Conservation (phyloP, 2,888 invertebrate genomes). For the Melipona bicolor region DNA sequence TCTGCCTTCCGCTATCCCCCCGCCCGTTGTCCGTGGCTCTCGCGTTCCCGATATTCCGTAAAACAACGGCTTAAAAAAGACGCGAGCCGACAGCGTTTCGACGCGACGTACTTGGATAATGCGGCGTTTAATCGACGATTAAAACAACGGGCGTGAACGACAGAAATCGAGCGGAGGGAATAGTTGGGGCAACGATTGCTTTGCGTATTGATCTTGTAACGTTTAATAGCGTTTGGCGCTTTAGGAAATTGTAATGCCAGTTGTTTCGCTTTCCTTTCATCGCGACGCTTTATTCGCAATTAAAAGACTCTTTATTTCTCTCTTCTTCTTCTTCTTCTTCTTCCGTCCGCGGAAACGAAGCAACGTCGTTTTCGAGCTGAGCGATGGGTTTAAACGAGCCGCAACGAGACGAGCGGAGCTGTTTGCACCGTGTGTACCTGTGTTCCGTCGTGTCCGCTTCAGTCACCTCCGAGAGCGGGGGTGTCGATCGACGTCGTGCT, state of each 20-base stretch:
- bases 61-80: conserved; percentile 4
- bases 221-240: neutral
- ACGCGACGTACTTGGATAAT: neutral
- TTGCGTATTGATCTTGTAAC: neutral
- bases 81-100: conserved; percentile 15
- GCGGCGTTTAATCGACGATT: neutral
- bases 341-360: neutral
- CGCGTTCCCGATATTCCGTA: conserved; percentile 43
- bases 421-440: conserved; percentile 35
- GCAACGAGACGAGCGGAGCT: conserved; percentile 19
- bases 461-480: conserved; percentile 28
- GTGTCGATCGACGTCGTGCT: conserved; percentile 60
- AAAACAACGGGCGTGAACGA: neutral
- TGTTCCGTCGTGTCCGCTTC: conserved; percentile 43
- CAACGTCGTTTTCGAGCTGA: too few species aligned
- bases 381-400: conserved; percentile 8
- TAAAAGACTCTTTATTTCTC: neutral
- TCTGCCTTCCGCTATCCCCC: conserved; percentile 44
- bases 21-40: conserved; percentile 7
- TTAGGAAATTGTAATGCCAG: neutral
- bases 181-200: neutral
- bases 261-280: neutral
- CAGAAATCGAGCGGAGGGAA: too few species aligned
- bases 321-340: too few species aligned
- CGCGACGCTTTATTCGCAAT: neutral